Conservation (phyloP, 2,888 invertebrate species). For the Syrista parreyssii region DNA sequence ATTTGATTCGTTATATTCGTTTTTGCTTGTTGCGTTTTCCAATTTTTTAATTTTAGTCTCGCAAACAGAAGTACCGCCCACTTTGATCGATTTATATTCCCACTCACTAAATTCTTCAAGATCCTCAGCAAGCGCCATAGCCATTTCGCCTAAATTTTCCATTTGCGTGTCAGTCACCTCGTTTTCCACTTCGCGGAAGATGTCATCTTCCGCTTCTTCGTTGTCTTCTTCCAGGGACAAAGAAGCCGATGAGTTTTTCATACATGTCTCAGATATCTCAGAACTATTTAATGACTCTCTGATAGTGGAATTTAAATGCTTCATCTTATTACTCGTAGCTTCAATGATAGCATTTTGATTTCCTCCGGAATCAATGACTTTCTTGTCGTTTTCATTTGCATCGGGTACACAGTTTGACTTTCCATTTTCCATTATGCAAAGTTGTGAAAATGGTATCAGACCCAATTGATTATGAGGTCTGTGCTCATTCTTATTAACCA, state of each 20-base stretch:
- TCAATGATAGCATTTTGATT: neutral
- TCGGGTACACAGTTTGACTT: neutral
- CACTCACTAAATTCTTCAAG: constrained; percentile 17
- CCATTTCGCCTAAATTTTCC: neutral
- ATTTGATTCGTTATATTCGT: neutral
- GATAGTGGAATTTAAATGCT: neutral
- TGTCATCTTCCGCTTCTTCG: constrained; percentile 2
- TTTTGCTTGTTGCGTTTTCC: neutral
- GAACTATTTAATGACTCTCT: neutral
- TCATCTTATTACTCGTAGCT: neutral
- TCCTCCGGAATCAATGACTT: neutral
- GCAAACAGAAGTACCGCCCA: neutral
- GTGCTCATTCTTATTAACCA: neutral
- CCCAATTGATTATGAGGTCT: constrained; percentile 1
- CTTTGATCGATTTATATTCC: constrained; percentile 17
- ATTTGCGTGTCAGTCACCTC: constrained; percentile 4
- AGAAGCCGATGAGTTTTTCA: constrained; percentile 1
- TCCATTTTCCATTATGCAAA: neutral
- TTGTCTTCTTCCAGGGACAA: constrained; percentile 6
- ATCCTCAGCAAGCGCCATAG: constrained; percentile 3
- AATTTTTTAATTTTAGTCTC: neutral
- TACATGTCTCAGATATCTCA: neutral
- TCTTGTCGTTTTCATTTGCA: neutral
- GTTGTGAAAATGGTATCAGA: constrained; percentile 24
- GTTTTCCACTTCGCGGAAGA: constrained; percentile 3